Conservation (phyloP, 2,888 invertebrate species). For the Lamproptera curius region DNA sequence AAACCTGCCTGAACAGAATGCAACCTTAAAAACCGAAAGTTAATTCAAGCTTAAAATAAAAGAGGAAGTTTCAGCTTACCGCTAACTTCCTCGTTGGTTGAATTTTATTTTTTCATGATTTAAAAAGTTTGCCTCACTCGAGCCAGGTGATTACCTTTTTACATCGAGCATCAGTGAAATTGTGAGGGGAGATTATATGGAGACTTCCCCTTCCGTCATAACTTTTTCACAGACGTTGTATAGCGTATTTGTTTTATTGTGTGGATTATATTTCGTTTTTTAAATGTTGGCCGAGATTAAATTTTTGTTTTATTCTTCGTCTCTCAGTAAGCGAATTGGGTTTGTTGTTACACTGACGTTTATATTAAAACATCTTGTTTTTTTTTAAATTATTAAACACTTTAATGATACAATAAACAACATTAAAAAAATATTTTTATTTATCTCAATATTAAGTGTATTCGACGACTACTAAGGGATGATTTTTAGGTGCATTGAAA, state of each 20-base stretch:
- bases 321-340: not conserved
- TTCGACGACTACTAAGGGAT: too few species aligned
- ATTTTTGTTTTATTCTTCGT: not conserved
- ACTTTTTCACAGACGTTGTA: not conserved
- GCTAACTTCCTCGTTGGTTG: too few species aligned
- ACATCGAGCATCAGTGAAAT: not conserved
- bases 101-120: conserved; percentile 1
- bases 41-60: too few species aligned
- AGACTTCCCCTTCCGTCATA: not conserved
- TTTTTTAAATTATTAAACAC: not conserved
- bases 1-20: too few species aligned
- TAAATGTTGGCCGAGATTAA: not conserved
- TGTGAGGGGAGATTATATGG: conserved; percentile 9
- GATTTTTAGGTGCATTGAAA: too few species aligned
- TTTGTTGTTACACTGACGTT: not conserved
- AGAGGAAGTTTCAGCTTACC: too few species aligned
- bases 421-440: too few species aligned
- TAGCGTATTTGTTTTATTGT: conserved; percentile 6
- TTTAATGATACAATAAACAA: too few species aligned
- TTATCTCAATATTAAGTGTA: too few species aligned
- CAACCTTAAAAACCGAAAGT: too few species aligned
- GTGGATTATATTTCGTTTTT: not conserved
- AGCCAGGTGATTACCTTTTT: conserved; percentile 13
- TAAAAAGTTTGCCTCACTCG: conserved; percentile 1
- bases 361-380: not conserved